Evolutionary conservation across 2,888 invertebrate genomes (phyloP), one percentile per base, ranked within the genome.

Genomic region (Acheta domesticus): DNA sequence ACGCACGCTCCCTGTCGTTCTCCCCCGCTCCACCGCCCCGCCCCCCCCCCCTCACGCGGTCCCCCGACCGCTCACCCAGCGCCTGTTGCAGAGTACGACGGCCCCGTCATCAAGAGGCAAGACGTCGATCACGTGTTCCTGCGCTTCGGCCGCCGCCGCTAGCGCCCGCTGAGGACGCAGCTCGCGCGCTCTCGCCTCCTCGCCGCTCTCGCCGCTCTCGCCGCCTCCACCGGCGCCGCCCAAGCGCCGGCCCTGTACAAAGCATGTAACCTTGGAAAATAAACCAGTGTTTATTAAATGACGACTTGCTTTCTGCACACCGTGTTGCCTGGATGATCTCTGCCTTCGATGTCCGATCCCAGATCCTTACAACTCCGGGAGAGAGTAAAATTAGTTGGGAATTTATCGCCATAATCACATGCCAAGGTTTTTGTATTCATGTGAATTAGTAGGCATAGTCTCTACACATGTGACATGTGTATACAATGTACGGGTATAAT

Each of bases 81-180:
- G n/a, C 62, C 14, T 78, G 77, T 80, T 80, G n/a, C 80, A 80
- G 80, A 74, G 3, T 49, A 78, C n/a, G 48, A 75, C 77, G 92
- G 93, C 88, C 91, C 91, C 83, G 93, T 93, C 82, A 92, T 92
- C 85, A 95, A 96, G 87, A 91, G 96, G 82, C 95, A 96, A 85
- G 96, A 96, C 88, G 93, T 95, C 77, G 95, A 96, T 84, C 96
- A 96, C 87, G 95, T 96, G 80, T 96, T 96, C 89, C 91, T 96
- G 84, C 93, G 96, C 85, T 96, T 96, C 86, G 96, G 96, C 80
- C 92, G 93, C 86, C 91, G 93, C 86, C 93, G 93, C 89, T 92
- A 92, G 76, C 14, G 75, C 74, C 23, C 49, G 14, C 23, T 21
- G 75, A 48, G 23, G n/a, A n/a, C 14, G n/a, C 16, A n/a, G 62